phyloP scores from a whole-genome alignment of 2,113 vertebrate genomes.

The Rattus norvegicus region DNA sequence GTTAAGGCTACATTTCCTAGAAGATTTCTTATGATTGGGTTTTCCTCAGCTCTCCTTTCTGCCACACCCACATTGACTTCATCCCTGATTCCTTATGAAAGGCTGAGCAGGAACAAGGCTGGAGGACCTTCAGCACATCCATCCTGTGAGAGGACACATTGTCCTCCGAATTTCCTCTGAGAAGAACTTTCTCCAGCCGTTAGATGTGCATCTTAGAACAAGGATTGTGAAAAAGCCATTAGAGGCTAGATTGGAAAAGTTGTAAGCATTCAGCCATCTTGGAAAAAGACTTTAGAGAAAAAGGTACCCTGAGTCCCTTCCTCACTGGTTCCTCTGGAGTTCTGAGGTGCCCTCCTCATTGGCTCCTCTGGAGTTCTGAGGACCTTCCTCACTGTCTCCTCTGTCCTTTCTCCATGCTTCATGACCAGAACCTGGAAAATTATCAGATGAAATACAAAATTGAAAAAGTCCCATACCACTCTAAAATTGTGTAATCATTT shows the following conservation, averaged over 20 bases:
- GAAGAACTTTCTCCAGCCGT: not conserved
- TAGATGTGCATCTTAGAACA: not conserved
- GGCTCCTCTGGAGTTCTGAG: not conserved
- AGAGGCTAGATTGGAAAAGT: not conserved
- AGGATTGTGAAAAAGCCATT: not conserved
- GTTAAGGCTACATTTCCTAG: not conserved
- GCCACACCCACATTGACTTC: not conserved
- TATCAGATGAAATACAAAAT: not conserved
- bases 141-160: accelerated
- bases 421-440: not conserved
- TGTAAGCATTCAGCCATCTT: not conserved
- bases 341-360: not conserved
- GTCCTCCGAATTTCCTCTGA: not conserved
- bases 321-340: too few species aligned
- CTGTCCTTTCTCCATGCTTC: not conserved
- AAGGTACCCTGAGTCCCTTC: not conserved
- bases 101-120: not conserved
- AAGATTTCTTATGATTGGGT: not conserved
- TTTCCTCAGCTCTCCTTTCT: not conserved
- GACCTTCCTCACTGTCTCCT: too few species aligned
- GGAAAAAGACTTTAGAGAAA: not conserved
- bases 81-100: not conserved
- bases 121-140: not conserved
- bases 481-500: not conserved
- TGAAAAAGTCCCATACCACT: not conserved